Evolutionary conservation across 2,888 invertebrate species (phyloP).

Genomic region (Gnatocerus cornutus): DNA sequence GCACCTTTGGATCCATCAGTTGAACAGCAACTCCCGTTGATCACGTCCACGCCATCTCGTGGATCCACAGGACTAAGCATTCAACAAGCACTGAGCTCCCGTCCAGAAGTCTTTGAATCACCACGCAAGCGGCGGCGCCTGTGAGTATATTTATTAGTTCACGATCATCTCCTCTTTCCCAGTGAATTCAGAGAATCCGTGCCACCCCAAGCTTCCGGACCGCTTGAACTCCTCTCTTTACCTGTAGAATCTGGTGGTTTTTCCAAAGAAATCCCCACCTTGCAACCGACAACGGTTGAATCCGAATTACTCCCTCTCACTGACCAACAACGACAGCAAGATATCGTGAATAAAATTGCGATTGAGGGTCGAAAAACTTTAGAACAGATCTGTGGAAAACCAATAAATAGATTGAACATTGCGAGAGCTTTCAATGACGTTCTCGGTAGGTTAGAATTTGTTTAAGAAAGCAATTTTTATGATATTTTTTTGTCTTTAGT

Average conservation of each 20-base stretch:
- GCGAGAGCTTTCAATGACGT: conserved; percentile 51
- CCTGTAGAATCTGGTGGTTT: conserved; percentile 4
- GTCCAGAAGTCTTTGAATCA: background rate
- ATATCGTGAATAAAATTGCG: conserved; percentile 46
- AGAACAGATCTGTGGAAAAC: conserved; percentile 50
- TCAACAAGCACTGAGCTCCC: too few species aligned
- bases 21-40: too few species aligned
- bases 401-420: conserved; percentile 46
- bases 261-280: background rate
- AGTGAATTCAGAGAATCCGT: conserved; percentile 11
- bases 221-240: conserved; percentile 5
- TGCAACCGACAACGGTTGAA: background rate
- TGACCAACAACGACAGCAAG: conserved; percentile 46
- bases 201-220: background rate
- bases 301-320: background rate
- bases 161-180: background rate
- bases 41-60: too few species aligned
- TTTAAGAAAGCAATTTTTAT: background rate
- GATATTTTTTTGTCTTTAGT: conserved; percentile 6
- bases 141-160: too few species aligned
- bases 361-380: conserved; percentile 33
- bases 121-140: background rate
- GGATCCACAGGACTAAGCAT: too few species aligned
- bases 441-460: conserved; percentile 42
- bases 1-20: too few species aligned